These are phyloP conservation scores for Papilio helenus DNA, from an alignment of 1,140 invertebrate genomes.

Conservation along the genomic window DNA sequence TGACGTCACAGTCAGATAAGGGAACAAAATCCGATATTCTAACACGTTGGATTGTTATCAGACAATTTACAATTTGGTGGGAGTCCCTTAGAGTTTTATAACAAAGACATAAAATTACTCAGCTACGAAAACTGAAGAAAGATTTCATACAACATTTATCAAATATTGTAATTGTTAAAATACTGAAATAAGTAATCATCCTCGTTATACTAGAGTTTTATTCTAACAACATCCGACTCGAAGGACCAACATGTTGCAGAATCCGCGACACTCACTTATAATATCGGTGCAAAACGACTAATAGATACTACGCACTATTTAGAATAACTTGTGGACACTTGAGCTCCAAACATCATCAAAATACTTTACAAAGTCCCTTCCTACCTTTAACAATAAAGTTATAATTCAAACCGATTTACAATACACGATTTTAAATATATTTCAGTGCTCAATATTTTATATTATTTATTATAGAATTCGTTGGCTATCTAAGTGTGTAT, in stretches of 20 bases:
- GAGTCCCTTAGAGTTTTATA: no score
- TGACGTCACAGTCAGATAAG: no score
- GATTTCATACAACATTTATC: not conserved
- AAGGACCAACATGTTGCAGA: not conserved
- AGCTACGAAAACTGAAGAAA: not conserved
- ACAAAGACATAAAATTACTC: not conserved
- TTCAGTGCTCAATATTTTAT: conserved; percentile 77
- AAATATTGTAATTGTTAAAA: conserved; percentile 1
- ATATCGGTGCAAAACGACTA: conserved; percentile 81
- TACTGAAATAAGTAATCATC: not conserved
- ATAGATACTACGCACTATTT: conserved; percentile 77
- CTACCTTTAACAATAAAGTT: conserved; percentile 76
- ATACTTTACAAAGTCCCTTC: conserved; percentile 64
- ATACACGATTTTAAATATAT: conserved; percentile 73
- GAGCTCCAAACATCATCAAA: conserved; percentile 42
- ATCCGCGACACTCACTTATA: conserved; percentile 47
- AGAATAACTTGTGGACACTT: conserved; percentile 76
- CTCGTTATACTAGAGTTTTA: not conserved
- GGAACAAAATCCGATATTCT: no score
- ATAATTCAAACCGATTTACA: conserved; percentile 62
- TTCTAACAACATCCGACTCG: not conserved
- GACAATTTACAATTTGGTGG: no score
- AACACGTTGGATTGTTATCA: no score
- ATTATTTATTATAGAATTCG: conserved; percentile 72
- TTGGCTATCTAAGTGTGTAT: conserved; percentile 80